phyloP scores from a whole-genome alignment of 2,113 vertebrate species.

The Siphamia tubifer region DNA sequence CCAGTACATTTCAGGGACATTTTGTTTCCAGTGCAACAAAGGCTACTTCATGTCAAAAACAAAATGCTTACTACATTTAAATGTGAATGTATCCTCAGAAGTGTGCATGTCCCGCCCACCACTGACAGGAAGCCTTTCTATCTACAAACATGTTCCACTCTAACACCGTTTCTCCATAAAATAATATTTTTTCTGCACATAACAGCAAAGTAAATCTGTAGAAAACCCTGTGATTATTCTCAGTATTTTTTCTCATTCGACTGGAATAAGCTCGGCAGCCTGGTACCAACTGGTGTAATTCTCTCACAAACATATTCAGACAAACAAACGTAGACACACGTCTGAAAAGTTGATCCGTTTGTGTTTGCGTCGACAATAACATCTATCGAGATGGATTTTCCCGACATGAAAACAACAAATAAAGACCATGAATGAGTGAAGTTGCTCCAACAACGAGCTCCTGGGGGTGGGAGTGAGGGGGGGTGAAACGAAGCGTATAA shows the following conservation, averaged over 20 bases:
- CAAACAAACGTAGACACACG: background rate
- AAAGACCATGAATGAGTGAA: constrained; percentile 21
- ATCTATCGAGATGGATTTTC: constrained; percentile 15
- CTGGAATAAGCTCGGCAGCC: constrained; percentile 34
- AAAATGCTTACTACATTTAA: constrained; percentile 23
- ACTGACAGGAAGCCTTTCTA: background rate
- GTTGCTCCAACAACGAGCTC: constrained; percentile 20
- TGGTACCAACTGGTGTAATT: constrained; percentile 36
- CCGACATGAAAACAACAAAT: constrained; percentile 25
- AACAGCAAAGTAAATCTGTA: constrained; percentile 46
- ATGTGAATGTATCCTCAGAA: background rate
- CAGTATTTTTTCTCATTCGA: constrained; percentile 41
- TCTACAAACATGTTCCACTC: background rate
- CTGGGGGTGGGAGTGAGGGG: too few relatives aligned
- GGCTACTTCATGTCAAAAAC: background rate
- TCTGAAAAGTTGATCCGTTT: constrained; percentile 38
- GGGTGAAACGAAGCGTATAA: constrained; percentile 2
- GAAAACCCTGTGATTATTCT: constrained; percentile 46
- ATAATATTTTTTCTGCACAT: constrained; percentile 26
- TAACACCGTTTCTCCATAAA: constrained; percentile 11
- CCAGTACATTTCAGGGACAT: too few relatives aligned
- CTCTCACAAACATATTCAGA: constrained; percentile 26
- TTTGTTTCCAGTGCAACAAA: too few relatives aligned
- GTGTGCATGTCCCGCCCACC: background rate
- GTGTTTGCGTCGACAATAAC: constrained; percentile 32